phyloP scores from a whole-genome alignment of 2,888 invertebrate genomes.

The Tyria jacobaeae region DNA sequence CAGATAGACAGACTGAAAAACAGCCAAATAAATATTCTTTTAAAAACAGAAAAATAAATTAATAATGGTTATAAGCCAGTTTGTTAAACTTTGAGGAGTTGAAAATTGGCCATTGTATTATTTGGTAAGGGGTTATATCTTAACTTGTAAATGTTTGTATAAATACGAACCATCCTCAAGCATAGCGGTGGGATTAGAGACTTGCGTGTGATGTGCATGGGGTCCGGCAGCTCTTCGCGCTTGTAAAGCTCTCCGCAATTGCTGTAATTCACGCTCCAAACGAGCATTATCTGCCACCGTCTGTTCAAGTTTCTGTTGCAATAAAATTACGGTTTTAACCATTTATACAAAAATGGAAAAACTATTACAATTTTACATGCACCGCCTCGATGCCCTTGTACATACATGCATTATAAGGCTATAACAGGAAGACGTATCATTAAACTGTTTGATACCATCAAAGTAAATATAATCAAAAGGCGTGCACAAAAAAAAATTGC shows the following conservation, averaged over 20 bases:
- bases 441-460: neutral
- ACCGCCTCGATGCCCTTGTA: slow-evolving; percentile 11
- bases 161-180: slow-evolving; percentile 87
- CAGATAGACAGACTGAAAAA: too few species aligned
- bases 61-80: too few species aligned
- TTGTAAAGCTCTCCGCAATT: slow-evolving; percentile 93
- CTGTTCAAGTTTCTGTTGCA: slow-evolving; percentile 93
- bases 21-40: too few species aligned
- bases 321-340: neutral
- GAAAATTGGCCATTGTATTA: too few species aligned
- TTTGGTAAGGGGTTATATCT: too few species aligned
- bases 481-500: slow-evolving; percentile 17
- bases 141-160: neutral
- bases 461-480: slow-evolving; percentile 3
- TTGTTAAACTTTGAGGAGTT: too few species aligned
- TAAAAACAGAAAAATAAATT: too few species aligned
- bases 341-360: neutral
- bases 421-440: neutral
- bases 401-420: slow-evolving; percentile 8
- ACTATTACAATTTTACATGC: slow-evolving; percentile 5
- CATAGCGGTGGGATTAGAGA: slow-evolving; percentile 85
- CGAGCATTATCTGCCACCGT: slow-evolving; percentile 96
- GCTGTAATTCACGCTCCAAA: slow-evolving; percentile 94
- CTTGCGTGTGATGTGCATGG: slow-evolving; percentile 49
- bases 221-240: slow-evolving; percentile 87